Evolutionary conservation across 2,888 invertebrate species (phyloP).

Genomic region (Eristalis tenax): DNA sequence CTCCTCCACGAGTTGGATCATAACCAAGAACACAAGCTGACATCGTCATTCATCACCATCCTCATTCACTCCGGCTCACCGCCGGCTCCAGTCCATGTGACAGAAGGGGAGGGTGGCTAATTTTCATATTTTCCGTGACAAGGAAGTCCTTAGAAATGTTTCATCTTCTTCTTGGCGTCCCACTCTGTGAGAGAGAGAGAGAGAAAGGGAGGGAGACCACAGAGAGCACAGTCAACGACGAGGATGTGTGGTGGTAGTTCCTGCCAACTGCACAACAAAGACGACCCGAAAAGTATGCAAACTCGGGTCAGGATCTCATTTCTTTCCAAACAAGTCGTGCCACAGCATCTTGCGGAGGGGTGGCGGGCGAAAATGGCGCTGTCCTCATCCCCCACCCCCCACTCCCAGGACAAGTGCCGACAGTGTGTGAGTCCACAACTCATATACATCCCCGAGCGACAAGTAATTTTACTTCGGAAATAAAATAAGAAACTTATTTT

Average conservation of each 20-base stretch:
- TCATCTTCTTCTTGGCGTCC: slow-evolving; percentile 9
- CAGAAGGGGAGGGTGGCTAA: slow-evolving; percentile 73
- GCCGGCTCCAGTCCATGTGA: slow-evolving; percentile 23
- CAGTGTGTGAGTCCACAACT: slow-evolving; percentile 56
- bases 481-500: slow-evolving; percentile 78
- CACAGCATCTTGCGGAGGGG: slow-evolving; percentile 53
- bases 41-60: slow-evolving; percentile 63
- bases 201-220: background rate
- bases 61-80: background rate
- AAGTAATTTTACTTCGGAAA: slow-evolving; percentile 79
- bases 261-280: slow-evolving; percentile 27
- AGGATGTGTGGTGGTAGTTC: background rate
- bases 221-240: background rate
- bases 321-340: slow-evolving; percentile 47
- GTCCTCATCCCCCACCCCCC: background rate
- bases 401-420: background rate
- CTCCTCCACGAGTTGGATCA: slow-evolving; percentile 72
- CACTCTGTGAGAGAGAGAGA: background rate
- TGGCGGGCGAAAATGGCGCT: slow-evolving; percentile 34
- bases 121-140: slow-evolving; percentile 81
- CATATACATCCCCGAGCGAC: slow-evolving; percentile 76
- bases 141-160: slow-evolving; percentile 75
- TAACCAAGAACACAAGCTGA: slow-evolving; percentile 50
- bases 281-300: slow-evolving; percentile 46
- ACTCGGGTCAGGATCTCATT: slow-evolving; percentile 47